Evolutionary conservation across 2,797 vertebrate genomes (phyloP), one percentile per base, ranked within the genome.

Genomic region (Cyclopterus lumpus): DNA sequence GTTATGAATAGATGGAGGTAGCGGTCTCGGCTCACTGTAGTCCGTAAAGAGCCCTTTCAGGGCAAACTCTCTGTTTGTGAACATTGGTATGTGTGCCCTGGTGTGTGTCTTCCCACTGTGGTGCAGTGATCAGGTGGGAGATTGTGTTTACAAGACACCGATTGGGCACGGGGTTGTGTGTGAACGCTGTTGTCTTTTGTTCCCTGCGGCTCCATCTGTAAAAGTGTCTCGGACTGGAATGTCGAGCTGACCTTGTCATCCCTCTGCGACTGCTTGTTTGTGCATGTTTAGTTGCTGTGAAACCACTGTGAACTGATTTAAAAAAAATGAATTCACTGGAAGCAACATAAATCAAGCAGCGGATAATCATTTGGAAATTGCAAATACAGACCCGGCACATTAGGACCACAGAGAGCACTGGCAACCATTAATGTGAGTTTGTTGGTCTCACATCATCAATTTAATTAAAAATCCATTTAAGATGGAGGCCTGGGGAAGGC

Each of bases 381-480:
- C 80, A 80, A 90, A 90, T 81, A 81, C 63, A 61, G 81, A 76
- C 67, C 84, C 59, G 40, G 83, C 88, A 86, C 77, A 84, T 88
- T 79, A 80, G 80, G 87, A 90, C 91, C 90, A 90, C 88, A 71
- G 90, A 91, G 92, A 93, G 85, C 82, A 77, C 79, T 75, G 82
- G 78, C 81, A 86, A 82, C 85, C 83, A 90, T 89, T 91, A 90
- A 82, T 79, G 86, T 77, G 77, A 85, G 81, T 91, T 89, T 91
- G 85, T 90, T 91, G 88, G 88, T 92, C 88, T 90, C 92, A 93
- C 91, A 90, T 91, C 90, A 91, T 93, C 89, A 93, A 90, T 92
- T 93, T 88, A 92, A 93, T 93, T 93, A 91, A 92, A 92, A 94
- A 90, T 87, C 86, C 82, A 89, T 91, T 92, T 87, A 89, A 88